A percentile compares a stretch with the other conserved stretches of the same genome.
phyloP scores from a whole-genome alignment of 2,797 vertebrate genomes.

The Lagodon rhomboides region DNA sequence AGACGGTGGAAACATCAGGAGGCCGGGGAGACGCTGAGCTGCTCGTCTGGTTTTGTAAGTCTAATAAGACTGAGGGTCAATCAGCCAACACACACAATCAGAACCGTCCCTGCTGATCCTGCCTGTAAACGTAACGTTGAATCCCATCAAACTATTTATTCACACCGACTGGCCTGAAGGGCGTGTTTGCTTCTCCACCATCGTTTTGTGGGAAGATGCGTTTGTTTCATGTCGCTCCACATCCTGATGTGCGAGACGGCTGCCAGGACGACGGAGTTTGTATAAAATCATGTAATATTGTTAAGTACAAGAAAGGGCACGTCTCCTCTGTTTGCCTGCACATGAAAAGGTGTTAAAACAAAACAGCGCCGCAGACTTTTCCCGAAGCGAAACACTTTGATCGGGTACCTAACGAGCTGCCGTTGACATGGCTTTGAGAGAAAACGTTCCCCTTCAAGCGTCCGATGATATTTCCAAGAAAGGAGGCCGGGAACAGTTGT shows the following conservation, averaged over 20 bases:
- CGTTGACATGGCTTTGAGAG: conserved; percentile 64
- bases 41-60: conserved; percentile 24
- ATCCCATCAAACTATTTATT: conserved; percentile 50
- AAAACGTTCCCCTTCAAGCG: conserved; percentile 59
- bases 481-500: conserved; percentile 8
- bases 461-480: conserved; percentile 54
- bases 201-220: conserved; percentile 44
- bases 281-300: conserved; percentile 62
- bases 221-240: conserved; percentile 56
- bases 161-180: conserved; percentile 46
- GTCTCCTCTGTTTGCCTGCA: conserved; percentile 62
- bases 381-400: conserved; percentile 70
- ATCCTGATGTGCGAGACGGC: conserved; percentile 56
- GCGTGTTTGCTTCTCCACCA: conserved; percentile 41
- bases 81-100: conserved; percentile 20
- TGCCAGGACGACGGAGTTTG: conserved; percentile 45
- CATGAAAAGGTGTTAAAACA: conserved; percentile 59
- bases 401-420: conserved; percentile 70
- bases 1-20: conserved; percentile 6
- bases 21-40: conserved; percentile 16
- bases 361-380: conserved; percentile 41
- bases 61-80: conserved; percentile 40
- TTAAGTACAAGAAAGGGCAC: conserved; percentile 60
- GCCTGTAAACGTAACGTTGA: conserved; percentile 23
- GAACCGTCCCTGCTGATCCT: conserved; percentile 23